A percentile compares a stretch with the other conserved stretches of the same genome.
Evolutionary conservation across 2,888 invertebrate genomes (phyloP).

Genomic region (Polyommatus iphigenia): DNA sequence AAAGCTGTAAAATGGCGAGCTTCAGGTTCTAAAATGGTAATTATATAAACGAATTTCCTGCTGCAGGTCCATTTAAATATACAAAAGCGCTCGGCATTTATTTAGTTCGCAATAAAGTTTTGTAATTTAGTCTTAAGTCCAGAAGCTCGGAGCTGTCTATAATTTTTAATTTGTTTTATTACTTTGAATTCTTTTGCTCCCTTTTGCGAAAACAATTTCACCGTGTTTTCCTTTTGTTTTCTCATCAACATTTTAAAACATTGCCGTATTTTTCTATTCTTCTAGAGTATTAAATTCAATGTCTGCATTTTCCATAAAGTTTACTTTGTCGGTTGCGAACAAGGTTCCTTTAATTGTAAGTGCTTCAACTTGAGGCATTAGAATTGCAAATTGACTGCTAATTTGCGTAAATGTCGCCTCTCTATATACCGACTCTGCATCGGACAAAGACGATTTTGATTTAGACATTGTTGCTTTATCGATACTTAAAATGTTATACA

Average conservation of each 20-base stretch:
- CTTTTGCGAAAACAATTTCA: background rate
- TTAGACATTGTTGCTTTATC: background rate
- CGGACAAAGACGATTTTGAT: background rate
- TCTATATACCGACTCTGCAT: background rate
- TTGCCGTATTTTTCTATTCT: background rate
- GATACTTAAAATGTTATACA: background rate
- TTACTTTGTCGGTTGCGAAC: background rate
- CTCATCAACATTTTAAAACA: background rate
- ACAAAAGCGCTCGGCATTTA: constrained; percentile 19
- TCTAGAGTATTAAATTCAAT: constrained; percentile 6
- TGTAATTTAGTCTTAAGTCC: constrained; percentile 17
- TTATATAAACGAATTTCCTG: background rate
- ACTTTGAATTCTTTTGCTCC: background rate
- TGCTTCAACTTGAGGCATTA: constrained; percentile 2
- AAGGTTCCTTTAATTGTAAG: constrained; percentile 10
- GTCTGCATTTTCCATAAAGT: constrained; percentile 6
- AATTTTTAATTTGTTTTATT: constrained; percentile 25
- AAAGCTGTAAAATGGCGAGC: background rate
- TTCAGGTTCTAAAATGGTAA: background rate
- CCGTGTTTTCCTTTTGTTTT: background rate
- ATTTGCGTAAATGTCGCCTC: constrained; percentile 2
- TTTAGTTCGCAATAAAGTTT: constrained; percentile 20
- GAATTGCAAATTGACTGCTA: background rate
- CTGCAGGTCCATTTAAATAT: constrained; percentile 3
- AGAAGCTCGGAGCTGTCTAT: background rate